phyloP scores from a whole-genome alignment of 2,888 invertebrate species.

The Steinernema carpocapsae region DNA sequence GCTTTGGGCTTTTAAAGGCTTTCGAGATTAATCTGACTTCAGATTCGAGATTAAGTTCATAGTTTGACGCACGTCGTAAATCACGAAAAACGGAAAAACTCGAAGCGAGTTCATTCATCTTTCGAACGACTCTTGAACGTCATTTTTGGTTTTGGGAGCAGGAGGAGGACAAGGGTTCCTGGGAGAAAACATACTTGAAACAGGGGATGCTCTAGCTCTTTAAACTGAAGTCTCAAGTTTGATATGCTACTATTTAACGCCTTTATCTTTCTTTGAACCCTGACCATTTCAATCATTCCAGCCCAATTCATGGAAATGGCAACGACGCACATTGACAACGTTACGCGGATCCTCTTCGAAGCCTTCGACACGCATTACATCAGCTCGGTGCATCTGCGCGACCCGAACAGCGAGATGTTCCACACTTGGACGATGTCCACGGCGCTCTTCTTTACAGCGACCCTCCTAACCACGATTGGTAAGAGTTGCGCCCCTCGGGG shows the following conservation, averaged over 20 bases:
- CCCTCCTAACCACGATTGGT: conserved; percentile 68
- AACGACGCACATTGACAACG: conserved; percentile 63
- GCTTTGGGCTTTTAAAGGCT: not conserved
- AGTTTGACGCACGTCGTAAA: conserved; percentile 14
- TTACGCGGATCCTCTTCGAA: conserved; percentile 66
- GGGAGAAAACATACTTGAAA: no score
- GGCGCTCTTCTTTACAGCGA: conserved; percentile 68
- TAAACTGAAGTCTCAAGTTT: no score
- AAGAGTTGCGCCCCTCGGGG: not conserved
- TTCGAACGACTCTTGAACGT: no score
- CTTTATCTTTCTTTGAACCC: no score
- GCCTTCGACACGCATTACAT: conserved; percentile 69
- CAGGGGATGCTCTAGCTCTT: no score
- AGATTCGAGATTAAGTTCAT: no score
- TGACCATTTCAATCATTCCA: no score
- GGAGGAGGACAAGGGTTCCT: no score
- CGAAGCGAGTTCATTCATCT: not conserved
- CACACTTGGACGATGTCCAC: conserved; percentile 67
- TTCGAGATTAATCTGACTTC: no score
- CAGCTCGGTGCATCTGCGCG: conserved; percentile 57
- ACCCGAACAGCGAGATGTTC: conserved; percentile 36
- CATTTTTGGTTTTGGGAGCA: no score
- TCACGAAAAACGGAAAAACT: not conserved
- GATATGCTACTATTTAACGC: no score
- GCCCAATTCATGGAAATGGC: conserved; percentile 52